Conservation (phyloP, 2,888 invertebrate genomes). For the Phymatocera aterrima region DNA sequence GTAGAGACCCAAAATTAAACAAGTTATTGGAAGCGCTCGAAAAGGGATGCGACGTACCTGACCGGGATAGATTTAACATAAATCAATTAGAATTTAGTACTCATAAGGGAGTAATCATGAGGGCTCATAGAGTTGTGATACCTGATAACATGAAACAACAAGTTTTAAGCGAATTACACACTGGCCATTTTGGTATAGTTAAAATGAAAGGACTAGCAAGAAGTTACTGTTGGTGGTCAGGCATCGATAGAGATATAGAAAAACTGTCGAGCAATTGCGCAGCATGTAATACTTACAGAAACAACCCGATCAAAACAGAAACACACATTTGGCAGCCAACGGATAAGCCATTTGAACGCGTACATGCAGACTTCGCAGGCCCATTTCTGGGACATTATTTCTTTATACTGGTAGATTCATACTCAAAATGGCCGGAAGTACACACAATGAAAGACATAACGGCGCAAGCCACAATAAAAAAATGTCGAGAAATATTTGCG, state of each 20-base stretch:
- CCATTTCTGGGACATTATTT: slow-evolving; percentile 47
- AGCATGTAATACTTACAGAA: slow-evolving; percentile 48
- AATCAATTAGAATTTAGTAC: slow-evolving; percentile 45
- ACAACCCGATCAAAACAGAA: slow-evolving; percentile 50
- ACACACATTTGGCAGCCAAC: slow-evolving; percentile 55
- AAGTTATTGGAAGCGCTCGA: not conserved
- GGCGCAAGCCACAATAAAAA: slow-evolving; percentile 1
- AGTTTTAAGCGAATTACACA: slow-evolving; percentile 51
- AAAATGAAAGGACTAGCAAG: slow-evolving; percentile 48
- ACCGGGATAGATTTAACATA: not conserved
- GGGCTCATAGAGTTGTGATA: slow-evolving; percentile 50
- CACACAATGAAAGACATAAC: slow-evolving; percentile 17
- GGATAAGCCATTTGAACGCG: slow-evolving; percentile 49
- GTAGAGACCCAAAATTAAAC: not conserved
- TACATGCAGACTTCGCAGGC: slow-evolving; percentile 54
- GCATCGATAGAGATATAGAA: slow-evolving; percentile 54
- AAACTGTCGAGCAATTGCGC: slow-evolving; percentile 50
- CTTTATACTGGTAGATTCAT: slow-evolving; percentile 31
- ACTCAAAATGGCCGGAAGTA: not conserved
- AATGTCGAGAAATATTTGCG: slow-evolving; percentile 14
- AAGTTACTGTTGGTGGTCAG: slow-evolving; percentile 53
- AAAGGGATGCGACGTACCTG: not conserved
- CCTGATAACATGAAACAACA: slow-evolving; percentile 36
- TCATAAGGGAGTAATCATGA: slow-evolving; percentile 50
- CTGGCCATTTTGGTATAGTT: slow-evolving; percentile 49